Evolutionary conservation across 2,888 invertebrate species (phyloP), one percentile per base, ranked within the genome.

Genomic region (Tenthredo mesomela): DNA sequence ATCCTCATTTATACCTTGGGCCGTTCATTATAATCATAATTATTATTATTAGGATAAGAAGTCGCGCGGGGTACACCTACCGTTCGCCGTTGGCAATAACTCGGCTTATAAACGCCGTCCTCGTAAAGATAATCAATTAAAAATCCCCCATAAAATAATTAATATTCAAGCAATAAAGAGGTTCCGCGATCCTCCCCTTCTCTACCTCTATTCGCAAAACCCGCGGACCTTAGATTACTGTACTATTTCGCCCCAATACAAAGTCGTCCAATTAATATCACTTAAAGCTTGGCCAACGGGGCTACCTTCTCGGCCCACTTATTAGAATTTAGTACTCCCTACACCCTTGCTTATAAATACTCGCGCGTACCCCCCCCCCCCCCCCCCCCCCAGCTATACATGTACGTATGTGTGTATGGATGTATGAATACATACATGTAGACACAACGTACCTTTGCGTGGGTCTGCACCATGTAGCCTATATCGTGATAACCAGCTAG

Each of bases 111-210:
- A 10, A 40, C 50, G 75, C n/a, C 33, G 21, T 21, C 83, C 80
- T 47, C 82, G 50, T 84, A 71, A 86, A 84, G 84, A 61, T n/a
- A 21, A 18, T 65, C 77, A 70, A 37, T 85, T 82, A 25, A 80
- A 85, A 54, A 82, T 61, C 10, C n/a, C 25, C 33, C 82, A 12
- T 84, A 61, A 83, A 84, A 84, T 85, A 84, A 86, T 86, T 78
- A 86, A 86, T 84, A 86, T 86, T 85, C 67, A n/a, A 40, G 65
- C 82, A 82, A 84, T 86, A 67, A 86, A 85, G 85, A 86, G 75
- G 33, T n/a, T 47, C 77, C 7, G 4, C 65, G 65, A 65, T 65
- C 12, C 67, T 5, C 12, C 12, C 67, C 7, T 12, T 18, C 33
- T 40, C 71, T 18, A 2, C 21, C 71, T 18, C 40, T 9, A 71